Conservation (phyloP, 2,888 invertebrate genomes). For the Antheraea assamensis region DNA sequence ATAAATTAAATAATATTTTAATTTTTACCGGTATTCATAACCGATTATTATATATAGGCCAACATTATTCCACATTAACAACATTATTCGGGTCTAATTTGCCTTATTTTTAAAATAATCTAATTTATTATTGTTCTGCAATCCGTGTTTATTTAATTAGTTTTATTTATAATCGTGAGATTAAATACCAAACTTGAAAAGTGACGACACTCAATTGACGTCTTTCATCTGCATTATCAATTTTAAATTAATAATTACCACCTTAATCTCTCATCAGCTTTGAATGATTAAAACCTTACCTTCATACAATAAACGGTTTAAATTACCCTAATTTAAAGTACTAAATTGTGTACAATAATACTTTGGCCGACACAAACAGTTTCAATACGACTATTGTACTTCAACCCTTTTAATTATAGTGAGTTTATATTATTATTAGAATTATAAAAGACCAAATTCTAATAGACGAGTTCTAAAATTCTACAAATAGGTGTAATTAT, state of each 20-base stretch:
- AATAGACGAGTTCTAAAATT: background rate
- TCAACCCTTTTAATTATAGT: too few relatives aligned
- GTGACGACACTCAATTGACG: background rate
- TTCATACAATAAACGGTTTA: background rate
- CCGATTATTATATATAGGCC: too few relatives aligned
- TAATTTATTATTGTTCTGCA: background rate
- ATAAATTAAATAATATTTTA: too few relatives aligned
- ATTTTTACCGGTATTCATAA: too few relatives aligned
- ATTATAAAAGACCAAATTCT: too few relatives aligned
- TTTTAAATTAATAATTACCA: background rate
- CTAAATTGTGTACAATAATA: too few relatives aligned
- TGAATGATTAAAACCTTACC: background rate
- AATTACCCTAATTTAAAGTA: background rate
- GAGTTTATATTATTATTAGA: too few relatives aligned
- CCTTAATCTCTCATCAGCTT: background rate
- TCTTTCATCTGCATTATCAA: background rate
- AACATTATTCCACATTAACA: too few relatives aligned
- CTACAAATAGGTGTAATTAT: too few relatives aligned
- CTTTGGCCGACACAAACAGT: too few relatives aligned
- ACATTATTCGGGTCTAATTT: background rate
- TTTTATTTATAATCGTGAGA: background rate
- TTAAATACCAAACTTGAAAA: background rate
- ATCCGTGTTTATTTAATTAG: background rate
- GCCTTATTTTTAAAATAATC: background rate
- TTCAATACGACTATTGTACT: too few relatives aligned